Conservation (phyloP, 2,888 invertebrate species). For the Ischnus inquisitorius region DNA sequence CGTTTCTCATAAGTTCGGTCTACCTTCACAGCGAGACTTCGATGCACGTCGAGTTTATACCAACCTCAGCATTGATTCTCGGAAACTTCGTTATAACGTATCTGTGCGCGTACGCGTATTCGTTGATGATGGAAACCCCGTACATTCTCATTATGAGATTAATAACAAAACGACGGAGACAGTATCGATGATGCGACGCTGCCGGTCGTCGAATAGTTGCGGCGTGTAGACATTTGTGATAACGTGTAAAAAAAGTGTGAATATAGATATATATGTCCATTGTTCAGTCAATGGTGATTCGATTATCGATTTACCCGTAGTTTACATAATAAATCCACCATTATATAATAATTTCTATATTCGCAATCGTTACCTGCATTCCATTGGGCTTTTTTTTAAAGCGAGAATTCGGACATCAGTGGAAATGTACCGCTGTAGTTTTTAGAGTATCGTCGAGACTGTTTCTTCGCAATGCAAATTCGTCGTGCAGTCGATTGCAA, state of each 20-base stretch:
- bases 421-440: too few species aligned
- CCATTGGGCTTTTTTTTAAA: too few species aligned
- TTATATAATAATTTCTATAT: too few species aligned
- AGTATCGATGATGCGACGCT: constrained; percentile 67
- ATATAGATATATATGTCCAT: not conserved
- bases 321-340: too few species aligned
- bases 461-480: too few species aligned
- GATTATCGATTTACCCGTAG: too few species aligned
- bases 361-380: too few species aligned
- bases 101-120: constrained; percentile 81
- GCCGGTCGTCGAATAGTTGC: too few species aligned
- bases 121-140: constrained; percentile 84
- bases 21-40: constrained; percentile 81
- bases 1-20: constrained; percentile 86
- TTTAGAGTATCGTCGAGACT: too few species aligned
- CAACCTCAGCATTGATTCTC: constrained; percentile 76
- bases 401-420: too few species aligned
- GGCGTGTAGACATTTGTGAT: not conserved
- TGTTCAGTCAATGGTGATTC: not conserved
- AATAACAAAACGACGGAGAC: constrained; percentile 64
- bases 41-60: constrained; percentile 80
- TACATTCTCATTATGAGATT: constrained; percentile 82
- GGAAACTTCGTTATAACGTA: constrained; percentile 81
- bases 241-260: not conserved
- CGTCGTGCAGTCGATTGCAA: too few species aligned